Percentiles rank a stretch among this genome's conserved stretches.
Evolutionary conservation across 2,113 vertebrate species (phyloP).

Genomic region (Zapus hudsonius): DNA sequence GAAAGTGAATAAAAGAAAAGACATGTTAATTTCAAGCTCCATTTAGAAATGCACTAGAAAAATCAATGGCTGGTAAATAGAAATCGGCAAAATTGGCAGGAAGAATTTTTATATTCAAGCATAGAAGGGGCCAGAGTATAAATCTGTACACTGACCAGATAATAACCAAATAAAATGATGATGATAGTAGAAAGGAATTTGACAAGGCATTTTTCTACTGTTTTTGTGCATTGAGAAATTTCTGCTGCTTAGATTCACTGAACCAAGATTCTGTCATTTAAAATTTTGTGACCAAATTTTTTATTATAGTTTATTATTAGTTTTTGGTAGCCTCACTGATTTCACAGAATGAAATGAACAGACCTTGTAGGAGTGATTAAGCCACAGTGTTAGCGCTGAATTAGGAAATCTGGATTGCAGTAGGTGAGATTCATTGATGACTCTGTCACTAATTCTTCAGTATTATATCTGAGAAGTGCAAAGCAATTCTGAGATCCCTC

Average conservation of each 20-base stretch:
- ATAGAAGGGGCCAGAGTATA: slow-evolving; percentile 45
- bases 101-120: slow-evolving; percentile 71
- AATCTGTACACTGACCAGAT: slow-evolving; percentile 70
- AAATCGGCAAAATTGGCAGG: slow-evolving; percentile 78
- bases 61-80: slow-evolving; percentile 75
- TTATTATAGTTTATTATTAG: slow-evolving; percentile 49
- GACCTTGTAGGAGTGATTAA: not conserved
- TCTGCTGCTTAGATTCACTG: not conserved
- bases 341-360: slow-evolving; percentile 22
- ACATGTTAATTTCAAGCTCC: slow-evolving; percentile 74
- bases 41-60: slow-evolving; percentile 77
- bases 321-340: slow-evolving; percentile 36
- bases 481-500: not conserved
- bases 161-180: slow-evolving; percentile 74
- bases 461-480: slow-evolving; percentile 17
- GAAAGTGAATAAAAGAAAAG: slow-evolving; percentile 73
- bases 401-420: not conserved
- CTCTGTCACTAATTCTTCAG: not conserved
- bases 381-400: not conserved
- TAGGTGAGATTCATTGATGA: not conserved
- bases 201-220: slow-evolving; percentile 18
- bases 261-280: slow-evolving; percentile 33
- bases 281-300: slow-evolving; percentile 58
- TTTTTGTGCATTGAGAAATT: slow-evolving; percentile 41
- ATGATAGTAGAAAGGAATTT: slow-evolving; percentile 49